These are phyloP conservation scores for Ostrea edulis DNA, from an alignment of 1,140 invertebrate genomes.

Conservation along the genomic window DNA sequence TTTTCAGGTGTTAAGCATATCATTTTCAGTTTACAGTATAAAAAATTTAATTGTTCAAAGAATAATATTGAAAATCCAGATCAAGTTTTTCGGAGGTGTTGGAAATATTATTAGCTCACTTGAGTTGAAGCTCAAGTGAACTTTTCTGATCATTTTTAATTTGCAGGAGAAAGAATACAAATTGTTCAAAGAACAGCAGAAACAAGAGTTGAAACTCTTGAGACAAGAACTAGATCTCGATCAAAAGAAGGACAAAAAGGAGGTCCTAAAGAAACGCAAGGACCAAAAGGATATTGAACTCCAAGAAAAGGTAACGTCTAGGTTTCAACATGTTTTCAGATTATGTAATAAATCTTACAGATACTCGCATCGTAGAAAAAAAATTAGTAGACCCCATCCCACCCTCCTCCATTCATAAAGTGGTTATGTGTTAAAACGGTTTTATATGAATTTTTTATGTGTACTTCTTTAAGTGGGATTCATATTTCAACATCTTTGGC, in stretches of 20 bases:
- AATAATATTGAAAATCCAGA: too few relatives aligned
- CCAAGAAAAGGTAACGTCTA: conserved; percentile 84
- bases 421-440: too few relatives aligned
- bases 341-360: neutral
- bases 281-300: conserved; percentile 94
- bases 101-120: too few relatives aligned
- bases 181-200: conserved; percentile 94
- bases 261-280: conserved; percentile 89
- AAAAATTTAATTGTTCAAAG: too few relatives aligned
- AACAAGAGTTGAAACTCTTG: conserved; percentile 94
- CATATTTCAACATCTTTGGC: too few relatives aligned
- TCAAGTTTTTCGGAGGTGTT: too few relatives aligned
- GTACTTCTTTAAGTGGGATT: too few relatives aligned
- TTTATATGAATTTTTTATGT: too few relatives aligned
- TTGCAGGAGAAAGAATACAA: conserved; percentile 91
- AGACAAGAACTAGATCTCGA: conserved; percentile 97
- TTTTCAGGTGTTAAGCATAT: too few relatives aligned
- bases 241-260: conserved; percentile 95
- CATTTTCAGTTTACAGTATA: too few relatives aligned
- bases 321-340: neutral
- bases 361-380: neutral
- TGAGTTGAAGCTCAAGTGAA: too few relatives aligned
- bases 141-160: neutral
- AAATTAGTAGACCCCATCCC: neutral
- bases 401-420: neutral